Conservation (phyloP, 2,797 vertebrate species). For the Stomatorhinus walkeri region DNA sequence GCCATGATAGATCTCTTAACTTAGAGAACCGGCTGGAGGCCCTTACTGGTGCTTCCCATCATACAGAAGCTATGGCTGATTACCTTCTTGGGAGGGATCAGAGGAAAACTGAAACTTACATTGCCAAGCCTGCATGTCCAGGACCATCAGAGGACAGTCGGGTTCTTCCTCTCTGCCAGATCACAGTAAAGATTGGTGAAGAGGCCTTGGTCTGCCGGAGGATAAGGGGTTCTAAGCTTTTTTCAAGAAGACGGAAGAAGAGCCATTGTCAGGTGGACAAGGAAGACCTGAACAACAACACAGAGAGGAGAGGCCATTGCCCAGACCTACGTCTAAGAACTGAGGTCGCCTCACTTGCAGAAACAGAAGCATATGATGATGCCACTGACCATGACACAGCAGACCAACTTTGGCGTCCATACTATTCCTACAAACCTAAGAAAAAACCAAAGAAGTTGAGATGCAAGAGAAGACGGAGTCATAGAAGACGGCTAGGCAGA, state of each 20-base stretch:
- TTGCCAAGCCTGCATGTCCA: conserved; percentile 91
- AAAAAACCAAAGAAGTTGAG: conserved; percentile 83
- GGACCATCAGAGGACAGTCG: conserved; percentile 81
- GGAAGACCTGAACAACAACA: conserved; percentile 45
- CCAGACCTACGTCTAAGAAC: conserved; percentile 55
- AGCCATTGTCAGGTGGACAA: conserved; percentile 45
- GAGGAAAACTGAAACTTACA: conserved; percentile 87
- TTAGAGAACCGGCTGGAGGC: conserved; percentile 65
- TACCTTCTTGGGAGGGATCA: conserved; percentile 60
- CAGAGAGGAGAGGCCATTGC: conserved; percentile 46
- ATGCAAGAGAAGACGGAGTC: conserved; percentile 66
- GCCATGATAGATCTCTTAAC: conserved; percentile 46
- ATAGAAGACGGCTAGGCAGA: conserved; percentile 29
- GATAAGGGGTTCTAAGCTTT: conserved; percentile 87
- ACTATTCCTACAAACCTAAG: conserved; percentile 96
- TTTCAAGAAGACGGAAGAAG: conserved; percentile 68
- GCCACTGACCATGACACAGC: conserved; percentile 82
- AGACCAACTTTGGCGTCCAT: conserved; percentile 92
- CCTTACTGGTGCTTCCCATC: conserved; percentile 63
- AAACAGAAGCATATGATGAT: conserved; percentile 71
- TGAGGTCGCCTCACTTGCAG: conserved; percentile 38
- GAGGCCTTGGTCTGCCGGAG: conserved; percentile 90
- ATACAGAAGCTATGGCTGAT: conserved; percentile 64
- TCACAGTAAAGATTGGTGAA: conserved; percentile 96
- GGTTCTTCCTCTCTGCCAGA: conserved; percentile 88